These are phyloP conservation scores for Gryllus longicercus DNA, from an alignment of 2,888 invertebrate species.

Conservation along the genomic window DNA sequence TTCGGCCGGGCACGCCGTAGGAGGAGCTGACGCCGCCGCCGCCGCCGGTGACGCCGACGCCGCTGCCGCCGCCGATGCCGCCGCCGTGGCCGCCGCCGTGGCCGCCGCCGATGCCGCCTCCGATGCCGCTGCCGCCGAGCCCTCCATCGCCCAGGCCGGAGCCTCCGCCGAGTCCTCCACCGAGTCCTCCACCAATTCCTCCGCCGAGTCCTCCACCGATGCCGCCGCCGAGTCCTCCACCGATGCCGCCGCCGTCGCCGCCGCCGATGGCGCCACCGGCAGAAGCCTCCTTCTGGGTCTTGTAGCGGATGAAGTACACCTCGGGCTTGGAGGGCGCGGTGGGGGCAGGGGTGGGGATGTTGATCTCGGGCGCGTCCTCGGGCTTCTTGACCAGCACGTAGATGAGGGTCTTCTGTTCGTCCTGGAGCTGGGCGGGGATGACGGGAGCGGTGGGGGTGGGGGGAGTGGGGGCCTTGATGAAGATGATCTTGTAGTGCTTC, in stretches of 20 bases:
- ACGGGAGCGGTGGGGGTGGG: conserved; percentile 78
- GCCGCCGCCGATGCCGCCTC: conserved; percentile 38
- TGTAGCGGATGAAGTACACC: conserved; percentile 86
- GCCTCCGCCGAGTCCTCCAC: conserved; percentile 38
- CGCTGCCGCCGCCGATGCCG: conserved; percentile 38
- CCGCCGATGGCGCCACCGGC: conserved; percentile 48
- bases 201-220: conserved; percentile 42
- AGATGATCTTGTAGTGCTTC: conserved; percentile 89
- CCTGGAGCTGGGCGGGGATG: conserved; percentile 71
- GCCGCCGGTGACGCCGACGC: conserved; percentile 19
- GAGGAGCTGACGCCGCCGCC: conserved; percentile 32
- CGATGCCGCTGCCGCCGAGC: conserved; percentile 39
- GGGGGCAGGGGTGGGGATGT: conserved; percentile 73
- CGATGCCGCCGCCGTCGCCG: conserved; percentile 43
- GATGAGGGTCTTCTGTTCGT: conserved; percentile 78
- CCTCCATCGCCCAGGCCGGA: conserved; percentile 28
- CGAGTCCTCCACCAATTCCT: conserved; percentile 30
- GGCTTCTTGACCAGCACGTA: conserved; percentile 87
- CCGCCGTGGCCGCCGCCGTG: conserved; percentile 30
- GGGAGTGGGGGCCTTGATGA: conserved; percentile 88
- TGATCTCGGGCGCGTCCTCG: conserved; percentile 77
- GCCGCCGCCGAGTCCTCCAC: conserved; percentile 42
- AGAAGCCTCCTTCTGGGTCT: conserved; percentile 57
- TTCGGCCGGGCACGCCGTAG: conserved; percentile 36
- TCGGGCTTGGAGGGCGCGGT: conserved; percentile 86